Base-by-base conservation (phyloP, 2,888 invertebrate genomes). In the Neelides folsomi region DNA sequence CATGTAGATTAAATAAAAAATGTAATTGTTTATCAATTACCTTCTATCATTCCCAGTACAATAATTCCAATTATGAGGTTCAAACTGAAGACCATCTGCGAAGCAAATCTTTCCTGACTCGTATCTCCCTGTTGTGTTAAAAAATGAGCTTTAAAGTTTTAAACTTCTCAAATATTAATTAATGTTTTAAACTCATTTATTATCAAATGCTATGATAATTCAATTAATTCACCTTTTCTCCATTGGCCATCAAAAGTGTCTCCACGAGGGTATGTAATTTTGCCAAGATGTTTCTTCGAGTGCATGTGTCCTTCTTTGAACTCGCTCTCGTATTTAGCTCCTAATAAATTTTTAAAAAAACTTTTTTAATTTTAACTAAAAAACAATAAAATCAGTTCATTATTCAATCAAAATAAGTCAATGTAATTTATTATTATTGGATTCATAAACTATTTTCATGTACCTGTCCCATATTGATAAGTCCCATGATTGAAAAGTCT, bases 171-270 rank as follows among this genome's bases (percentile, higher is more conserved):
- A n/a, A n/a, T n/a, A n/a, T n/a, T n/a, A n/a, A n/a, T n/a, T n/a
- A n/a, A n/a, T n/a, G n/a, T n/a, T n/a, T n/a, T n/a, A n/a, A n/a
- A n/a, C n/a, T n/a, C n/a, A n/a, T n/a, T n/a, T n/a, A n/a, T n/a
- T n/a, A 27, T 27, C 27, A 27, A 27, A 27, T 27, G 27, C n/a
- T n/a, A n/a, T n/a, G n/a, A n/a, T n/a, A n/a, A n/a, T n/a, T n/a
- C n/a, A n/a, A n/a, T n/a, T n/a, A n/a, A n/a, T n/a, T n/a, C n/a
- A 15, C 63, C 63, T 12, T 57, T 49, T 16, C 40, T 3, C 63
- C 63, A 63, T 16, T 49, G 42, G 9, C 63, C 63, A 52, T 59
- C 59, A 43, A 59, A 61, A 5, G 39, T 55, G 27, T 63, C 63
- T 4, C 63, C 61, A 13, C 63, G 46, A 1, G 63, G 61, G 38